phyloP scores from a whole-genome alignment of 2,113 vertebrate species.

The Apeltes quadracus region DNA sequence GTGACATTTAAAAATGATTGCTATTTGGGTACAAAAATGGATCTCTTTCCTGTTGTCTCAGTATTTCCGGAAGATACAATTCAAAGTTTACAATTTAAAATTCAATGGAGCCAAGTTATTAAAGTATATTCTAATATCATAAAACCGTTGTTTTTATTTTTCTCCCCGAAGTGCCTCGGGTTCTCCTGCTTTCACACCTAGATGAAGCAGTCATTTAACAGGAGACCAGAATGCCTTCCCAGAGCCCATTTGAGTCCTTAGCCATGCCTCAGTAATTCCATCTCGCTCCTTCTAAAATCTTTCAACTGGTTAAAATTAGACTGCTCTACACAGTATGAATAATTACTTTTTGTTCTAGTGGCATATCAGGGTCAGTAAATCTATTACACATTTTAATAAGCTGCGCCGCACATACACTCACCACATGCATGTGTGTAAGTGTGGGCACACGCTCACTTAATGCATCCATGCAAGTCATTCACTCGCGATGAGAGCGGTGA shows the following conservation, averaged over 20 bases:
- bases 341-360: constrained; percentile 83
- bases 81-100: constrained; percentile 21
- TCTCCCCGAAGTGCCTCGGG: constrained; percentile 29
- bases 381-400: constrained; percentile 85
- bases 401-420: constrained; percentile 55
- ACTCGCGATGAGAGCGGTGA: constrained; percentile 70
- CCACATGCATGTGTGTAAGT: constrained; percentile 35
- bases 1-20: constrained; percentile 54
- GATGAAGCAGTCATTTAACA: constrained; percentile 76
- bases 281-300: constrained; percentile 75
- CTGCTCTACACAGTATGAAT: constrained; percentile 78
- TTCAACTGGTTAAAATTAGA: constrained; percentile 82
- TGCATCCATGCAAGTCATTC: constrained; percentile 68
- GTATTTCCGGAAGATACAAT: constrained; percentile 8
- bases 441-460: constrained; percentile 40
- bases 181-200: constrained; percentile 65
- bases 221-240: constrained; percentile 67
- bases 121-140: constrained; percentile 54
- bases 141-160: constrained; percentile 60
- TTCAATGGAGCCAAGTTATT: constrained; percentile 34
- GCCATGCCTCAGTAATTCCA: constrained; percentile 78
- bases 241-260: constrained; percentile 73
- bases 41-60: constrained; percentile 14
- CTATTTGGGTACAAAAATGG: constrained; percentile 20
- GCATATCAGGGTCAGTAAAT: constrained; percentile 84